phyloP scores from a whole-genome alignment of 2,888 invertebrate species.

The Zhuqinia jingwanae region DNA sequence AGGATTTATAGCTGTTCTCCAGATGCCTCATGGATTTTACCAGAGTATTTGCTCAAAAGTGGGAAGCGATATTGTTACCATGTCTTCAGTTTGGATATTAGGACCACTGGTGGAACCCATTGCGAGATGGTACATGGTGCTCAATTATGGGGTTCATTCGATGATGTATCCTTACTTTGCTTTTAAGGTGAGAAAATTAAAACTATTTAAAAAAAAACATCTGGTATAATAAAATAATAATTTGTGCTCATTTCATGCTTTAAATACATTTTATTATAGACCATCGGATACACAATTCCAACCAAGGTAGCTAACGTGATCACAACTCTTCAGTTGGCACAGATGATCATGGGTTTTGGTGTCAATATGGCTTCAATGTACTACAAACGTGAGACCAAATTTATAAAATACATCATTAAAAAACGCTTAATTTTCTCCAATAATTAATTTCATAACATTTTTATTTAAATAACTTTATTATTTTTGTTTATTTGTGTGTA shows the following conservation, averaged over 20 bases:
- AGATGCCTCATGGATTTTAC: conserved; percentile 85
- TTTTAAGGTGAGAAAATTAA: not conserved
- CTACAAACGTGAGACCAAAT: conserved; percentile 11
- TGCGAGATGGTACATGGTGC: conserved; percentile 95
- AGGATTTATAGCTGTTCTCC: conserved; percentile 92
- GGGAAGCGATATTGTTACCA: conserved; percentile 4
- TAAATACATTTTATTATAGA: not conserved
- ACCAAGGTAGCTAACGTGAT: conserved; percentile 22
- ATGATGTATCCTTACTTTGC: conserved; percentile 64
- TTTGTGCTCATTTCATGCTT: not conserved
- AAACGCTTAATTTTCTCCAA: too few species aligned
- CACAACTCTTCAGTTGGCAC: conserved; percentile 44
- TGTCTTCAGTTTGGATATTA: conserved; percentile 80
- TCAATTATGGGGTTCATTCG: conserved; percentile 94
- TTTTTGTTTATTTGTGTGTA: not conserved
- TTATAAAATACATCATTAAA: not conserved
- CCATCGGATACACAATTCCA: conserved; percentile 14
- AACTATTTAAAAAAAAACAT: too few species aligned
- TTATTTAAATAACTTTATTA: too few species aligned
- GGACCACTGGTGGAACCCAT: conserved; percentile 86
- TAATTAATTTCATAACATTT: too few species aligned
- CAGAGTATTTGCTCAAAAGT: conserved; percentile 93
- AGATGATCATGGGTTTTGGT: conserved; percentile 48
- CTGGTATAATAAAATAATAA: too few species aligned
- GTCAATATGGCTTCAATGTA: conserved; percentile 16